phyloP scores from a whole-genome alignment of 2,113 vertebrate genomes.

The Panthera uncia region DNA sequence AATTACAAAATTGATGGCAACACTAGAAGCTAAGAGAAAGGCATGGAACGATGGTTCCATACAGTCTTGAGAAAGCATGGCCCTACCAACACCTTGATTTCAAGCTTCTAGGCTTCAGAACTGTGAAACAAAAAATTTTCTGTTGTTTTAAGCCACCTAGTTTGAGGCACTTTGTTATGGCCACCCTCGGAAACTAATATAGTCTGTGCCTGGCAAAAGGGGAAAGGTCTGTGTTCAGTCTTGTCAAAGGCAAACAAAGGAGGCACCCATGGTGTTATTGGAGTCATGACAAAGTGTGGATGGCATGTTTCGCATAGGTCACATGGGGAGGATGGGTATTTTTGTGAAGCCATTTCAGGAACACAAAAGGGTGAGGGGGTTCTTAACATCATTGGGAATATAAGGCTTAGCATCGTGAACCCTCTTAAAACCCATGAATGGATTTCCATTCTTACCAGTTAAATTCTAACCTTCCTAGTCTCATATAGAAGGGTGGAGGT shows the following conservation, averaged over 20 bases:
- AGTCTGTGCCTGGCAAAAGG: not conserved
- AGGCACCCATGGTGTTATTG: not conserved
- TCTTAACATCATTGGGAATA: not conserved
- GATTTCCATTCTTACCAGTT: not conserved
- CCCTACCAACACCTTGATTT: not conserved
- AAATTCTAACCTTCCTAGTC: not conserved
- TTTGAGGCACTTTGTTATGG: not conserved
- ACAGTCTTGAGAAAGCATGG: not conserved
- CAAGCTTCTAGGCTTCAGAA: not conserved
- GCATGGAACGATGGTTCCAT: not conserved
- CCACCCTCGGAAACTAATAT: not conserved
- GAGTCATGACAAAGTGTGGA: not conserved
- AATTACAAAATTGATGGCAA: not conserved
- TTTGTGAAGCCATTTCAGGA: not conserved
- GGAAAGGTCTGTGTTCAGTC: not conserved
- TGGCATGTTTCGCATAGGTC: not conserved
- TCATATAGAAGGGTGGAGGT: rapidly evolving
- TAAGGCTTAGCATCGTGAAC: not conserved
- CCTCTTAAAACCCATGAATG: not conserved
- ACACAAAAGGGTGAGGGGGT: not conserved
- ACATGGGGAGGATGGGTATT: not conserved
- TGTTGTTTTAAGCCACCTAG: not conserved
- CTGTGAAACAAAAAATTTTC: not conserved
- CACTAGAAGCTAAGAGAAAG: not conserved
- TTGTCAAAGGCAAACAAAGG: not conserved